Evolutionary conservation across 2,888 invertebrate genomes (phyloP), one percentile per base, ranked within the genome.

Genomic region (Acanthosoma haemorrhoidale): DNA sequence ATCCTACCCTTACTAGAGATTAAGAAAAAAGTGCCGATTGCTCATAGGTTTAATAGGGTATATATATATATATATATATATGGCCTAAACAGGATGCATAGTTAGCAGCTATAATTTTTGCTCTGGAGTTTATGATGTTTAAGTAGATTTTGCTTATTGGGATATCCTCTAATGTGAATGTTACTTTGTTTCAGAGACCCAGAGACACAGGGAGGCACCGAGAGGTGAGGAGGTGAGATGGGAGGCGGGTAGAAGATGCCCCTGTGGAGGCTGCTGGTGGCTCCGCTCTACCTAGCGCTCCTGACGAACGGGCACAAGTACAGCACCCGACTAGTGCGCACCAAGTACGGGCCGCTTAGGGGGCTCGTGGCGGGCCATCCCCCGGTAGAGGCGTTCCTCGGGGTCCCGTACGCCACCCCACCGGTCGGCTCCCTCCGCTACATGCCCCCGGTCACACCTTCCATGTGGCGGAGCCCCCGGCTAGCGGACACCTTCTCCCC

Each of bases 381-480:
- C 73, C 86, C 86, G 73, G 93, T 96, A 76, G 95, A 96, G 82
- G 92, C 92, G 16, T 96, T 92, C 80, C 86, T 94, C 73, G 96
- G 96, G 73, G 91, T 96, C 75, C 95, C 94, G 43, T 96, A 95
- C 83, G 96, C 95, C 39, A 92, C 94, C 74, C 91, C 95, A 73
- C 94, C 94, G 11, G 85, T 91, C 75, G 94, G 94, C 76, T 89
- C 91, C 78, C 85, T 96, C 77, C 89, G 96, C 34, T 96, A 94
- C 82, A 94, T 95, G 94, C 94, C 95, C 73, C 95, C 96, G 75
- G 93, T 94, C 79, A 92, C 92, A 71, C 94, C 94, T 72, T 91
- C 92, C 75, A 88, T 90, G 81, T 93, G 94, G 94, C 87, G 88
- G 72, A 88, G 87, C 77, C 87, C 88, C 75, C 88, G 89, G 71